These are phyloP conservation scores for Steinernema scapterisci DNA, from an alignment of 2,888 invertebrate genomes.

Conservation along the genomic window DNA sequence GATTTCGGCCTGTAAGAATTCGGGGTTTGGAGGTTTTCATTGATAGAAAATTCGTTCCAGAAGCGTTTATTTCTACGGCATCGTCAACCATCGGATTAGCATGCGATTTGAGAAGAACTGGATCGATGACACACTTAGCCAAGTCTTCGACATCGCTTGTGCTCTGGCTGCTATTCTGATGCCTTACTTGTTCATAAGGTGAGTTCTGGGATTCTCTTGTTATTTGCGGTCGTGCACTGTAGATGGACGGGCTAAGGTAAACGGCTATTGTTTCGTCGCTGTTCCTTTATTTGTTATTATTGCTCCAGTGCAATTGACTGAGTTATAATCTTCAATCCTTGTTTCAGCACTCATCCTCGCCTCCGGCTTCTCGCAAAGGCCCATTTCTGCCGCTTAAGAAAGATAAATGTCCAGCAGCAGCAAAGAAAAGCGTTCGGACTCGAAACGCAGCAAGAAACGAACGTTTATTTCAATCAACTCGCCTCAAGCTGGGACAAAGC, in stretches of 20 bases:
- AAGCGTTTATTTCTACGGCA: not conserved
- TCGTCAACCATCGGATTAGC: not conserved
- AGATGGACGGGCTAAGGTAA: too few species aligned
- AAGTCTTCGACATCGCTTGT: not conserved
- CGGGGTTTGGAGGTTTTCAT: too few species aligned
- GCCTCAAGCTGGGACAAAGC: too few species aligned
- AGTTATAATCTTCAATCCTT: not conserved
- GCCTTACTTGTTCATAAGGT: conserved; percentile 5
- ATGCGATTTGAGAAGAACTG: not conserved
- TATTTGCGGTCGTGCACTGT: too few species aligned
- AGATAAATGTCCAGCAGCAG: not conserved
- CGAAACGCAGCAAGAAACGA: not conserved
- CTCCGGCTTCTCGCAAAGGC: not conserved
- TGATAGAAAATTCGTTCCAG: not conserved
- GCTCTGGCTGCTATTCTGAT: not conserved
- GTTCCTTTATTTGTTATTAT: too few species aligned
- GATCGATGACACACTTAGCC: not conserved
- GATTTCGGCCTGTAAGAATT: conserved; percentile 8
- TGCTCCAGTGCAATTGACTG: too few species aligned
- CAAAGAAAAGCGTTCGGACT: not conserved
- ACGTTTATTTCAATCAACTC: too few species aligned
- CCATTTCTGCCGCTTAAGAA: not conserved
- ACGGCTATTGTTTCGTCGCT: too few species aligned
- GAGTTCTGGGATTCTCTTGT: not conserved
- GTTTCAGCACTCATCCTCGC: not conserved